A percentile compares a stretch with the other conserved stretches of the same genome.
phyloP scores from a whole-genome alignment of 2,797 vertebrate species.

The Molossus molossus region DNA sequence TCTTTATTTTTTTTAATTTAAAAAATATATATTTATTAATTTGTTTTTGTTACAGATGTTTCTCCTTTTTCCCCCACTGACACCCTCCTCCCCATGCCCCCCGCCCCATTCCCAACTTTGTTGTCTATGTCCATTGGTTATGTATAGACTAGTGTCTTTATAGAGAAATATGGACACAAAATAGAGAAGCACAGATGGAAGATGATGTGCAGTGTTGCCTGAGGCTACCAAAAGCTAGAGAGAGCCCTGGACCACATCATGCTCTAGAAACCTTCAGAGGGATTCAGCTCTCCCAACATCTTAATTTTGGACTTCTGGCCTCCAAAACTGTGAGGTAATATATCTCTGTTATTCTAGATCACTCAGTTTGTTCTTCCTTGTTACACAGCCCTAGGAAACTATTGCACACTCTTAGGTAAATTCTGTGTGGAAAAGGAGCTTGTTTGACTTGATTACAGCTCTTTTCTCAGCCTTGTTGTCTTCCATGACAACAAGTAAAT shows the following conservation, averaged over 20 bases:
- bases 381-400: background rate
- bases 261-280: background rate
- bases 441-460: background rate
- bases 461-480: background rate
- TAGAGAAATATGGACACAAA: background rate
- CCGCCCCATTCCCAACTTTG: no score
- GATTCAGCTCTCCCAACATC: background rate
- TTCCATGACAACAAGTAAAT: background rate
- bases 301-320: background rate
- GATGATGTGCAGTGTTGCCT: background rate
- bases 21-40: no score
- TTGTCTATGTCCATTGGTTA: no score
- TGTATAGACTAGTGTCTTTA: background rate
- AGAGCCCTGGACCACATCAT: background rate
- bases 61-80: no score
- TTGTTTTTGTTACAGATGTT: no score
- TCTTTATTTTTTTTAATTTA: background rate
- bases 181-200: background rate
- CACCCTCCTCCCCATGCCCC: no score
- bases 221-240: background rate
- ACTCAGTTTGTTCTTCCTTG: background rate
- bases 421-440: background rate
- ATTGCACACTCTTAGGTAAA: background rate
- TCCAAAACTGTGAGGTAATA: background rate
- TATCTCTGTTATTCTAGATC: background rate